phyloP scores from a whole-genome alignment of 2,113 vertebrate genomes.

The Terrapene triunguis region DNA sequence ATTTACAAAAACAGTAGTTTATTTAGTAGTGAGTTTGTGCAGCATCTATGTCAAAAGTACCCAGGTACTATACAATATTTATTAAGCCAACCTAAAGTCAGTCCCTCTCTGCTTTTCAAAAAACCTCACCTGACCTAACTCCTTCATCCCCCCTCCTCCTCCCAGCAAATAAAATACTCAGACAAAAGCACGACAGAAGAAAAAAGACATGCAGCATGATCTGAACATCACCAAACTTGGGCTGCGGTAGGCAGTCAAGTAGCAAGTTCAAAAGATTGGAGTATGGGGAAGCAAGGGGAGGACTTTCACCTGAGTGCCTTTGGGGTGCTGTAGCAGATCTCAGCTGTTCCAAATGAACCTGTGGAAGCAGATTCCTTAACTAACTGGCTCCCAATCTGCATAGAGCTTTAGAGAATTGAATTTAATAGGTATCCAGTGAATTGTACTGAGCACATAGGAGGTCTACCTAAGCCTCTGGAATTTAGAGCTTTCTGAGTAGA shows the following conservation, averaged over 20 bases:
- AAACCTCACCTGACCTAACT: background rate
- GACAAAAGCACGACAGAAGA: background rate
- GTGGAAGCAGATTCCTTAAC: background rate
- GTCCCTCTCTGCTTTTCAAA: background rate
- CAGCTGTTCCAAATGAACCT: background rate
- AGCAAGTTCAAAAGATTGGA: background rate
- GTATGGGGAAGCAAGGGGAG: background rate
- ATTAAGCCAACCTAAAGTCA: background rate
- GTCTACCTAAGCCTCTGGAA: background rate
- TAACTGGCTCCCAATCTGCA: background rate
- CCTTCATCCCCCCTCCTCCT: background rate
- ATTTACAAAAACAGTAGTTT: background rate
- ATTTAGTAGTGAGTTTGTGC: background rate
- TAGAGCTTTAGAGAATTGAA: background rate
- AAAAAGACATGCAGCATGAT: background rate
- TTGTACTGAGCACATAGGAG: background rate
- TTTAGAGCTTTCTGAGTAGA: background rate
- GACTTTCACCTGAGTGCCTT: background rate
- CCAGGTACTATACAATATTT: background rate
- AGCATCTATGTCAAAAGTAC: conserved; percentile 1
- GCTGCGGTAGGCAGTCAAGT: background rate
- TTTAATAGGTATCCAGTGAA: background rate
- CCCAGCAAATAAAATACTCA: background rate
- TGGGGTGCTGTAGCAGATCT: background rate
- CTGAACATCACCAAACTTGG: background rate